These are phyloP conservation scores for Frieseomelitta varia DNA, from an alignment of 1,140 invertebrate species.

Conservation along the genomic window DNA sequence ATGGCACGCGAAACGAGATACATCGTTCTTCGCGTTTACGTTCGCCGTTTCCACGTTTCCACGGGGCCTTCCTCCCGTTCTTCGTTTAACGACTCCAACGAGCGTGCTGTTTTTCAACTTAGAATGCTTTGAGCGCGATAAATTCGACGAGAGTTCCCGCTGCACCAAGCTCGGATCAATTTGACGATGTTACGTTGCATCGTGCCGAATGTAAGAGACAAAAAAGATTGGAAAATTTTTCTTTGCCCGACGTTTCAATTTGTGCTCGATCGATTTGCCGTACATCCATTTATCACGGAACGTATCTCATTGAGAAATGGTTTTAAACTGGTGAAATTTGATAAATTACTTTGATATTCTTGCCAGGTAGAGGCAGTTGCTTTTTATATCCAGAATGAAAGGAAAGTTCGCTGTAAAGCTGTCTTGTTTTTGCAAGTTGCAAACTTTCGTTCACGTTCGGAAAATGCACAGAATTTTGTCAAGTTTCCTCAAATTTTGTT, in stretches of 20 bases:
- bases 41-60: neutral
- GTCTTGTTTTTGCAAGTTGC: too few species aligned
- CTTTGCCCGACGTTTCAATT: neutral
- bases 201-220: neutral
- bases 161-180: neutral
- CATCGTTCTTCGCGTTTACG: constrained; percentile 36
- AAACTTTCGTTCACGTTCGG: too few species aligned
- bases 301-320: neutral
- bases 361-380: neutral
- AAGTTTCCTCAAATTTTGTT: too few species aligned
- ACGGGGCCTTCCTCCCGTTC: neutral
- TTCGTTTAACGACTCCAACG: constrained; percentile 20
- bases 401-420: too few species aligned
- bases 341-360: neutral
- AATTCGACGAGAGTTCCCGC: constrained; percentile 18
- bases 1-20: constrained; percentile 43
- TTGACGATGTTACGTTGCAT: neutral
- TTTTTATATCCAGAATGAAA: too few species aligned
- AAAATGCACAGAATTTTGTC: too few species aligned
- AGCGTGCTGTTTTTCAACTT: constrained; percentile 15
- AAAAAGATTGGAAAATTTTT: neutral
- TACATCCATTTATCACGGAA: neutral
- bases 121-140: constrained; percentile 27
- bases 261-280: neutral
- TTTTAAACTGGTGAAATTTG: neutral